Evolutionary conservation across 2,888 invertebrate genomes (phyloP).

Genomic region (Flabesymbios commensalis): DNA sequence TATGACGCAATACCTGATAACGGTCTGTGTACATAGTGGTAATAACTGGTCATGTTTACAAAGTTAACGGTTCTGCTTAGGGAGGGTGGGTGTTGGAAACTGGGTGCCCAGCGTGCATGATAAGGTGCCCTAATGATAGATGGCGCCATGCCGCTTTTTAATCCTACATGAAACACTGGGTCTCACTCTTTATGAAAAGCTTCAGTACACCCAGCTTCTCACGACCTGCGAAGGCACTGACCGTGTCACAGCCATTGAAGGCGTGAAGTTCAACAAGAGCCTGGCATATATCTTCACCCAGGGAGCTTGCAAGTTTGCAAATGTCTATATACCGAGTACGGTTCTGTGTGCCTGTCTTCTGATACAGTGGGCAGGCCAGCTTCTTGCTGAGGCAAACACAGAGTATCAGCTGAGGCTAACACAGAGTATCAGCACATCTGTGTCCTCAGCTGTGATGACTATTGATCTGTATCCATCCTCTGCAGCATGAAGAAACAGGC

Average conservation of each 20-base stretch:
- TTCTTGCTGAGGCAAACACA: too few relatives aligned
- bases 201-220: slow-evolving; percentile 25
- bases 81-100: too few relatives aligned
- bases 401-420: slow-evolving; percentile 17
- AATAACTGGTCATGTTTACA: too few relatives aligned
- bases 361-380: neutral
- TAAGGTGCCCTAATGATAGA: too few relatives aligned
- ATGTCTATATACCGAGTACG: slow-evolving; percentile 14
- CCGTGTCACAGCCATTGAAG: slow-evolving; percentile 30
- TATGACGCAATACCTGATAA: too few relatives aligned
- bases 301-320: slow-evolving; percentile 8
- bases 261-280: slow-evolving; percentile 28
- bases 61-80: too few relatives aligned
- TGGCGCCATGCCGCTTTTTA: too few relatives aligned
- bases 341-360: neutral
- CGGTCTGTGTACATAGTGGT: too few relatives aligned
- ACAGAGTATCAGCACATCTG: slow-evolving; percentile 26
- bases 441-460: slow-evolving; percentile 26
- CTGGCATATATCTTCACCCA: slow-evolving; percentile 20
- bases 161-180: too few relatives aligned
- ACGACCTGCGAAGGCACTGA: slow-evolving; percentile 25
- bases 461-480: slow-evolving; percentile 25
- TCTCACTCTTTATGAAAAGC: slow-evolving; percentile 5
- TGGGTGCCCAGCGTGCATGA: too few relatives aligned
- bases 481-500: slow-evolving; percentile 23